A percentile compares a stretch with the other conserved stretches of the same genome.
These are phyloP conservation scores for Glyptemys insculpta DNA, from an alignment of 2,797 vertebrate species.

Conservation along the genomic window DNA sequence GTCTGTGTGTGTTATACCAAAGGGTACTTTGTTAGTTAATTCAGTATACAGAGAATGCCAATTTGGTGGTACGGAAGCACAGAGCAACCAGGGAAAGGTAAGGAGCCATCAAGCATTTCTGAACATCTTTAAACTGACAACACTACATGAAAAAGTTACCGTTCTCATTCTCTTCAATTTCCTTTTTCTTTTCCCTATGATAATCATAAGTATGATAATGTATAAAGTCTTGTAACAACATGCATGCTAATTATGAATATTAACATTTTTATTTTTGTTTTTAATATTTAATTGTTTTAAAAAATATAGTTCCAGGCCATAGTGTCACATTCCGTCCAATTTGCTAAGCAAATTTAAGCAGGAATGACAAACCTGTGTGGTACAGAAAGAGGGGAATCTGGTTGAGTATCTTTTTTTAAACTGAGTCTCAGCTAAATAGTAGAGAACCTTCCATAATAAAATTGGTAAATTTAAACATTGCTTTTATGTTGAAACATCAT, in stretches of 20 bases:
- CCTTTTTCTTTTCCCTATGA: not conserved
- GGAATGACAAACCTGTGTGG: not conserved
- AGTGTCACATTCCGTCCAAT: not conserved
- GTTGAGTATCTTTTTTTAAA: not conserved
- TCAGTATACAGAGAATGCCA: not conserved
- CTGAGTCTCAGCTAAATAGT: not conserved
- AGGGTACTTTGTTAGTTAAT: not conserved
- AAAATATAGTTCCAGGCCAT: not conserved
- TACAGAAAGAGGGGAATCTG: not conserved
- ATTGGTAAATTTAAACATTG: not conserved
- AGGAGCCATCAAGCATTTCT: not conserved
- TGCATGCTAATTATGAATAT: not conserved
- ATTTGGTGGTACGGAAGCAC: not conserved
- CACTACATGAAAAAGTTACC: not conserved
- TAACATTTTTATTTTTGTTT: not conserved
- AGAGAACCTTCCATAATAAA: not conserved
- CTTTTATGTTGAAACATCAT: not conserved
- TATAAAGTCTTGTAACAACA: not conserved
- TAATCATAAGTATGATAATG: not conserved
- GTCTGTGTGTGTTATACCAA: not conserved
- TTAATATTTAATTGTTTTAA: not conserved
- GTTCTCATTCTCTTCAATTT: not conserved
- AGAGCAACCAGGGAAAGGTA: not conserved
- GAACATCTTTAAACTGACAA: not conserved
- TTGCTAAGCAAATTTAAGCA: not conserved